These are phyloP conservation scores for Pantala flavescens DNA, from an alignment of 1,140 invertebrate species.

Conservation along the genomic window DNA sequence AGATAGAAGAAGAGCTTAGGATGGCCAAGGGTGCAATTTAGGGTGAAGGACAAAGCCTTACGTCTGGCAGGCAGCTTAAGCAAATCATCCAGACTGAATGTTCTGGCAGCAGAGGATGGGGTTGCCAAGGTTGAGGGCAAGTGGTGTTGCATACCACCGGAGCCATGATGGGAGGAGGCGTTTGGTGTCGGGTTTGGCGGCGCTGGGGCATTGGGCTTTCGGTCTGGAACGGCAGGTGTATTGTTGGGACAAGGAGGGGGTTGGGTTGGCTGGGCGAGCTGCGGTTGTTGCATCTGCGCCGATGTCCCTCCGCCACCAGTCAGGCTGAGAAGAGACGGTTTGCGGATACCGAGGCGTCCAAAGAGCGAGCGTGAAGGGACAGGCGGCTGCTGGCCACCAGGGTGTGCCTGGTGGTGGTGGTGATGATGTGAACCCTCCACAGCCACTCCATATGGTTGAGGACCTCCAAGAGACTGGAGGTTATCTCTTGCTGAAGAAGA, in stretches of 20 bases:
- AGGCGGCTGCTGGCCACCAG: constrained; percentile 26
- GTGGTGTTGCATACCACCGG: constrained; percentile 5
- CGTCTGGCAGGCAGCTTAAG: constrained; percentile 51
- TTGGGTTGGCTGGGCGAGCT: not conserved
- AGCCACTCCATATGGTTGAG: constrained; percentile 14
- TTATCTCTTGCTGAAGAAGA: not conserved
- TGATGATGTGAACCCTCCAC: constrained; percentile 26
- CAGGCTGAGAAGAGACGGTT: constrained; percentile 64
- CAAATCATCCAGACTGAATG: constrained; percentile 72
- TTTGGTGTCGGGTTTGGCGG: constrained; percentile 27
- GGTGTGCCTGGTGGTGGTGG: constrained; percentile 26
- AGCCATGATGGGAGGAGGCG: constrained; percentile 19
- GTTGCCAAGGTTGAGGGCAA: not conserved
- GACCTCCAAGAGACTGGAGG: not conserved
- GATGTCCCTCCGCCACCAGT: constrained; percentile 35
- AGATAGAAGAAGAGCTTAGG: not conserved
- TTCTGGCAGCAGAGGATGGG: constrained; percentile 43
- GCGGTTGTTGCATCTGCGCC: constrained; percentile 18
- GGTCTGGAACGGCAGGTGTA: not conserved
- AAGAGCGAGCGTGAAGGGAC: constrained; percentile 49
- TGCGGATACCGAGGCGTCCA: constrained; percentile 64
- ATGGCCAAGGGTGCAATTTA: not conserved
- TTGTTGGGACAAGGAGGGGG: not conserved
- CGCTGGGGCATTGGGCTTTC: not conserved
- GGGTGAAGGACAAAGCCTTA: constrained; percentile 18